These are phyloP conservation scores for Falco punctatus DNA, from an alignment of 2,113 vertebrate genomes.

Conservation along the genomic window DNA sequence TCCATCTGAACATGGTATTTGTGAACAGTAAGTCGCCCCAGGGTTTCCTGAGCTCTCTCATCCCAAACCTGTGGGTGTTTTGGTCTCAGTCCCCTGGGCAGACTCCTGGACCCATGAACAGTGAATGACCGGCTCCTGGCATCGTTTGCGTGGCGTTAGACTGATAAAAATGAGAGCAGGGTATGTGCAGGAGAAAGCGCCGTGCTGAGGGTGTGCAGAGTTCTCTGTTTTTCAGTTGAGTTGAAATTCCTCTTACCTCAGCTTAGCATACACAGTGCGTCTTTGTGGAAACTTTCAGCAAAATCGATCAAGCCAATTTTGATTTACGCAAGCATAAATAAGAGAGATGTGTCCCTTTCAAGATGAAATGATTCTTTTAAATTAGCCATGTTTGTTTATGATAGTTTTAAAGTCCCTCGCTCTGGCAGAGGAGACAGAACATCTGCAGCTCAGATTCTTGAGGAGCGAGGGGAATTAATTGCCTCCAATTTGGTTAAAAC, in stretches of 20 bases:
- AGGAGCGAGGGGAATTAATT: constrained; percentile 8
- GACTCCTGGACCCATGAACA: background rate
- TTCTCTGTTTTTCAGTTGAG: background rate
- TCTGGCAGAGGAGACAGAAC: constrained; percentile 6
- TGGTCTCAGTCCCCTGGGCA: background rate
- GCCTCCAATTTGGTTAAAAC: constrained; percentile 20
- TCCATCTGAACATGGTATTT: background rate
- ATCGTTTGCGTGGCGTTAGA: background rate
- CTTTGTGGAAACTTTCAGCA: background rate
- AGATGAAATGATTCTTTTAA: constrained; percentile 34
- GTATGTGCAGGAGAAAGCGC: background rate
- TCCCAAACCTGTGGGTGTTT: background rate
- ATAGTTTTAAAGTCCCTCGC: background rate
- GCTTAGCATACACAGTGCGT: fast-evolving
- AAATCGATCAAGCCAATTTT: background rate
- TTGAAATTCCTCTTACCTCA: background rate
- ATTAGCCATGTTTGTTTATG: constrained; percentile 31
- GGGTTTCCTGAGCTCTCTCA: background rate
- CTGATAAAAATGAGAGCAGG: background rate
- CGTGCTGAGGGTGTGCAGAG: background rate
- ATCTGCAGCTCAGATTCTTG: constrained; percentile 32
- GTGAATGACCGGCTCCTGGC: background rate
- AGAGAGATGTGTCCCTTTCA: constrained; percentile 23
- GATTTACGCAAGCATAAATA: constrained; percentile 18
- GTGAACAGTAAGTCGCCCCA: background rate